Conservation (phyloP, 2,113 vertebrate genomes). For the Rhinopithecus roxellana region DNA sequence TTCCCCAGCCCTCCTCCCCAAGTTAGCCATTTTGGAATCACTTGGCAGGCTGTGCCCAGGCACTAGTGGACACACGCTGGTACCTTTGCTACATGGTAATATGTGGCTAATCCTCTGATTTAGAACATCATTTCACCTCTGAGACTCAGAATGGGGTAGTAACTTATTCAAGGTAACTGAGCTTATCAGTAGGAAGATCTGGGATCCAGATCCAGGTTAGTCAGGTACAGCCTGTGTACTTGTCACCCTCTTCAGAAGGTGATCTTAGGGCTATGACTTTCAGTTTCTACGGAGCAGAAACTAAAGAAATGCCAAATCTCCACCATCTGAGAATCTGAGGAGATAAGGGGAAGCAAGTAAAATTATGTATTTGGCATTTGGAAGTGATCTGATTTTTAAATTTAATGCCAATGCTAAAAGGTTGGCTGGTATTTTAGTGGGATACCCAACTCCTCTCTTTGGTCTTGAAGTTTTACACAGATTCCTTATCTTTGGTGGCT, state of each 20-base stretch:
- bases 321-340: not conserved
- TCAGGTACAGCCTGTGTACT: not conserved
- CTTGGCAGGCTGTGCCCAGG: not conserved
- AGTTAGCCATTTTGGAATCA: not conserved
- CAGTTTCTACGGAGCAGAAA: not conserved
- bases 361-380: slow-evolving; percentile 12
- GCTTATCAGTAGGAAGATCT: not conserved
- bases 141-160: not conserved
- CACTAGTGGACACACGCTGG: not conserved
- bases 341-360: not conserved
- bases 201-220: not conserved
- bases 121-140: not conserved
- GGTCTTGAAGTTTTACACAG: not conserved
- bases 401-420: not conserved
- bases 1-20: not conserved
- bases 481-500: not conserved
- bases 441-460: not conserved
- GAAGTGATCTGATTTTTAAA: slow-evolving; percentile 31
- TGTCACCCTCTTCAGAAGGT: not conserved
- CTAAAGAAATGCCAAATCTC: not conserved
- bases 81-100: not conserved
- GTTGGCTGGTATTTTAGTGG: not conserved
- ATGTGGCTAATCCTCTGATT: not conserved
- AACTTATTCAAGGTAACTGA: not conserved
- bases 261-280: not conserved